Conservation (phyloP, 2,888 invertebrate genomes). For the Cactoblastis cactorum region DNA sequence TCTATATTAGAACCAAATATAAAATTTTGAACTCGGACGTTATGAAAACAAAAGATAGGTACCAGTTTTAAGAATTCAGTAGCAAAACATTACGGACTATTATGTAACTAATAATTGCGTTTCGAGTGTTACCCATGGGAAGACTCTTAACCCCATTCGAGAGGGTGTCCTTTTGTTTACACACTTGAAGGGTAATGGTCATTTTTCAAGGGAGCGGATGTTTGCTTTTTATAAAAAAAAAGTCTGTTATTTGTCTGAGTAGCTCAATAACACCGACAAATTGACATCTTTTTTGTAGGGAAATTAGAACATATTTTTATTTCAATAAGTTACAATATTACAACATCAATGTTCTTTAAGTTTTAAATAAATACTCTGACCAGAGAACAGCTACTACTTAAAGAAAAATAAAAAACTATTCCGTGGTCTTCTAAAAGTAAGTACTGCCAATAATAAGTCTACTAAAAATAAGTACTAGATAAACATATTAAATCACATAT, state of each 20-base stretch:
- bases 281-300: neutral
- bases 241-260: neutral
- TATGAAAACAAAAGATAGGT: conserved; percentile 25
- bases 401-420: no score
- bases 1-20: no score
- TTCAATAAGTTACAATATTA: neutral
- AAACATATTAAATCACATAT: no score
- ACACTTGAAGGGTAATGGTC: conserved; percentile 1
- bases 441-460: no score
- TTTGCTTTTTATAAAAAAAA: conserved; percentile 13
- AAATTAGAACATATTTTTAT: no score
- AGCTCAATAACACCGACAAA: neutral
- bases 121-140: conserved; percentile 43
- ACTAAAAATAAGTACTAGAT: no score
- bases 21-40: neutral
- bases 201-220: conserved; percentile 11
- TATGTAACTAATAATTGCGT: conserved; percentile 52
- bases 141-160: conserved; percentile 41
- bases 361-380: no score
- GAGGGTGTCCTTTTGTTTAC: conserved; percentile 56
- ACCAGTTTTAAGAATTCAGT: conserved; percentile 1
- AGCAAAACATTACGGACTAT: conserved; percentile 27
- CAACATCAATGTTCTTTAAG: no score
- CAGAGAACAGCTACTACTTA: no score
- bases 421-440: no score